Conservation (phyloP, 2,797 vertebrate genomes). For the Phoeniculus purpureus region DNA sequence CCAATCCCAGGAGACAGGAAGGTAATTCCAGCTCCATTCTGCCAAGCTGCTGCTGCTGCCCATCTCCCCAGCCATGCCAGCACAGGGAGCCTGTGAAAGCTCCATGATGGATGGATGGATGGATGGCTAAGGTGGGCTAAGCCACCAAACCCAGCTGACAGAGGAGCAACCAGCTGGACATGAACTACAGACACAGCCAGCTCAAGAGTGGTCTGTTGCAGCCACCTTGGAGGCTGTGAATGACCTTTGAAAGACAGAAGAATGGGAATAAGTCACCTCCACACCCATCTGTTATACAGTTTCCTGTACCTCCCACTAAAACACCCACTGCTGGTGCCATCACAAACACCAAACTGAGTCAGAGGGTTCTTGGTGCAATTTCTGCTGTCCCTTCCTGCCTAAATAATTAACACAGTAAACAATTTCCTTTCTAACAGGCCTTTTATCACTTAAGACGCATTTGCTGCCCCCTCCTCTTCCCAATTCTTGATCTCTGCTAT, state of each 20-base stretch:
- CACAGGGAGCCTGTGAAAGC: neutral
- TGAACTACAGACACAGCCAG: neutral
- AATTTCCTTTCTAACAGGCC: neutral
- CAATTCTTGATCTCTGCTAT: neutral
- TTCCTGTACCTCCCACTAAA: neutral
- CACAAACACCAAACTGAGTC: neutral
- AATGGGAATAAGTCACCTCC: neutral
- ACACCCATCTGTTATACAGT: neutral
- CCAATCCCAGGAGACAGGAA: neutral
- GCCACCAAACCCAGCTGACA: fast-evolving
- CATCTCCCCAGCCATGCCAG: neutral
- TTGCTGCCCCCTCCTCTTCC: neutral
- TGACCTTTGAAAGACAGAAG: conserved; percentile 27
- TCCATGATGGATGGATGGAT: neutral
- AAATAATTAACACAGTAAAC: neutral
- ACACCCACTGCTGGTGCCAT: neutral
- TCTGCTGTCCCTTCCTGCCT: neutral
- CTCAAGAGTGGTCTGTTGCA: neutral
- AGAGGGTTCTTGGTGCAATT: neutral
- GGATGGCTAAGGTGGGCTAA: neutral
- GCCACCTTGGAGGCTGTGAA: neutral
- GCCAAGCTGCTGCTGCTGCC: neutral
- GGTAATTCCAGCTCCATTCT: conserved; percentile 1
- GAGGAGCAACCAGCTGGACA: neutral
- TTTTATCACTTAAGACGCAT: neutral